Evolutionary conservation across 1,140 invertebrate species (phyloP), one percentile per base, ranked within the genome.

Genomic region (Brachionus asplanchnoidis): DNA sequence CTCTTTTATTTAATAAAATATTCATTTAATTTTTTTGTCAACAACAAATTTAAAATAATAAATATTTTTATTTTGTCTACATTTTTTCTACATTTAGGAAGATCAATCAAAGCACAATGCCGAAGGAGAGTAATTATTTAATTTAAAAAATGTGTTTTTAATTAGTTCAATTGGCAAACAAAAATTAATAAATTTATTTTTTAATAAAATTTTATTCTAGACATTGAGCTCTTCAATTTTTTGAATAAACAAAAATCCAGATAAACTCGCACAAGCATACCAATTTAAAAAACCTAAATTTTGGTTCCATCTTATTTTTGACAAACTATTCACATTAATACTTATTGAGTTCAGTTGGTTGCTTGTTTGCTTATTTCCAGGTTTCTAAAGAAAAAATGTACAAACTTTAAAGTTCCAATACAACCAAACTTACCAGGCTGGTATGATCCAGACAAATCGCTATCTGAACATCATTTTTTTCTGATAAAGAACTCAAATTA

Each of bases 271-370:
- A 65, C 77, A 80, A 14, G 53, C 50, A 36, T 82, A 82, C 79
- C 79, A 82, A 82, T 82, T 82, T 11, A 68, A 23, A 82, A 65
- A 68, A 11, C n/a, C 32, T 32, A 68, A 17, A n/a, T 82, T 82
- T 44, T 26, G 36, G 23, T 82, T 82, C 79, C 79, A 82, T 82
- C 32, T 82, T 60, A 82, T 68, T 68, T 82, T 82, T 3, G 53
- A 36, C 28, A 60, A 60, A 66, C 53, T 65, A 23, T 60, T 82
- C 32, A 26, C 17, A 56, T 60, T 65, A 14, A 82, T 42, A 11
- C 40, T 17, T 14, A 68, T 82, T 40, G 53, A 26, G 60, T 60
- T 82, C 17, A 60, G n/a, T 28, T 60, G 26, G 11, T 17, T 23
- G 23, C 32, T 60, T 26, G 53, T 82, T 44, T 20, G 26, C 36